Evolutionary conservation across 2,113 vertebrate species (phyloP).

Genomic region (Gorsachius goisagi): DNA sequence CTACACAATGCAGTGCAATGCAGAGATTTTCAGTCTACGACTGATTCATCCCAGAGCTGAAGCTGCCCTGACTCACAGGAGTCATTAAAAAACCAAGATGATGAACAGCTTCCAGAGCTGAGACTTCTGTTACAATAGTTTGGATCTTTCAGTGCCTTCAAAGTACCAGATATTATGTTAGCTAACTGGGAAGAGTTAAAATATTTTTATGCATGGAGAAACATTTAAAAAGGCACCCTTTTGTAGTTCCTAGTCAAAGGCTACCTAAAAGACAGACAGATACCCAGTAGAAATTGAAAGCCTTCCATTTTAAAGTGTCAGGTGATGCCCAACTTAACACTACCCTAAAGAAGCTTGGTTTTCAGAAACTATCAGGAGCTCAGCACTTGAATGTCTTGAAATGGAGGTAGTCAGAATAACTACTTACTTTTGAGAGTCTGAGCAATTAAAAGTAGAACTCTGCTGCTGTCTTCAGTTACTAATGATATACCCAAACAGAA

Average conservation of each 20-base stretch:
- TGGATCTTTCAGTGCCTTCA: not conserved
- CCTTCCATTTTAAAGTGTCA: not conserved
- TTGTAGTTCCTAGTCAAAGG: not conserved
- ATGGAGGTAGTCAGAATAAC: not conserved
- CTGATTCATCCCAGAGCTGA: not conserved
- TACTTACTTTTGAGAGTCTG: not conserved
- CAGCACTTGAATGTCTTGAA: not conserved
- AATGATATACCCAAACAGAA: not conserved
- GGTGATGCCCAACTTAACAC: not conserved
- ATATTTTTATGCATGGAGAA: not conserved
- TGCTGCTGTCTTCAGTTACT: not conserved
- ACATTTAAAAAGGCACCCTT: not conserved
- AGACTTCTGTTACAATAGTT: not conserved
- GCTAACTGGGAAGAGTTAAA: not conserved
- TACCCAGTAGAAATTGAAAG: not conserved
- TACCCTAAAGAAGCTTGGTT: not conserved
- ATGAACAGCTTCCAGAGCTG: not conserved
- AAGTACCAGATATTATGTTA: not conserved
- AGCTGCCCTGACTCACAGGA: not conserved
- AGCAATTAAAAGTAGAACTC: not conserved
- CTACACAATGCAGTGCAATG: not conserved
- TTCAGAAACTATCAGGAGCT: not conserved
- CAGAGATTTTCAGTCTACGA: not conserved
- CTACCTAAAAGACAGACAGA: not conserved
- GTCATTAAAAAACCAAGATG: not conserved